Base-by-base conservation (phyloP, 2,113 vertebrate genomes). In the Trematomus loennbergii region DNA sequence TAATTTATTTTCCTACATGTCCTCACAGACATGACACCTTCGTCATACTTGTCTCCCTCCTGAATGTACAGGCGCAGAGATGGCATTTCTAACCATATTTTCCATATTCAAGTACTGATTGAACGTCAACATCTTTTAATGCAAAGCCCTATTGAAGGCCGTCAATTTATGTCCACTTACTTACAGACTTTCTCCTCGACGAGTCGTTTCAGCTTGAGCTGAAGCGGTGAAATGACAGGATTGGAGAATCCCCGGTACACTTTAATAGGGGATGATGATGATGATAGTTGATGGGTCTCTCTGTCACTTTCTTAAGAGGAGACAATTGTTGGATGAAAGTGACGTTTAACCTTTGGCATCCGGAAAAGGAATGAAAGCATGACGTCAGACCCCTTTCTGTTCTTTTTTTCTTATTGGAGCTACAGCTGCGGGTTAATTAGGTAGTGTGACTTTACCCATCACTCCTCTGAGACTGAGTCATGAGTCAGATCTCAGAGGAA, bases 401-500 rank as follows among this genome's bases (percentile, higher is more conserved):
- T 22, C 17, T 49, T 11, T 76, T 71, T 36, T 53, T 82, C 49
- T 40, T 40, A 40, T 36, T 36, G 5, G 36, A 36, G 36, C 36
- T 36, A 7, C 36, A 40, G 8, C 36, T 40, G 36, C 36, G 1
- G 36, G 36, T 40, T 40, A 40, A 40, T 40, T 40, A 40, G 36
- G 36, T 40, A 40, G 36, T 40, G 5, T 1, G 7, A 40, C 88
- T 92, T 91, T 92, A 87, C 81, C 76, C 88, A 74, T 83, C 69
- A 46, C 48, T 89, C 89, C 79, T 86, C 70, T 79, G 90, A 85
- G 91, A 89, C 72, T 53, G 65, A 78, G 67, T 81, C 83, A 55
- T 88, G 80, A 81, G 77, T 87, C 92, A 91, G 93, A 93, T 92
- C 90, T 90, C 71, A 91, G 71, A 76, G 75, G 22, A 78, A 74